Percentiles rank a stretch among this genome's conserved stretches.
These are phyloP conservation scores for Drosophila kambysellisi DNA, from an alignment of 2,888 invertebrate species.

Conservation along the genomic window DNA sequence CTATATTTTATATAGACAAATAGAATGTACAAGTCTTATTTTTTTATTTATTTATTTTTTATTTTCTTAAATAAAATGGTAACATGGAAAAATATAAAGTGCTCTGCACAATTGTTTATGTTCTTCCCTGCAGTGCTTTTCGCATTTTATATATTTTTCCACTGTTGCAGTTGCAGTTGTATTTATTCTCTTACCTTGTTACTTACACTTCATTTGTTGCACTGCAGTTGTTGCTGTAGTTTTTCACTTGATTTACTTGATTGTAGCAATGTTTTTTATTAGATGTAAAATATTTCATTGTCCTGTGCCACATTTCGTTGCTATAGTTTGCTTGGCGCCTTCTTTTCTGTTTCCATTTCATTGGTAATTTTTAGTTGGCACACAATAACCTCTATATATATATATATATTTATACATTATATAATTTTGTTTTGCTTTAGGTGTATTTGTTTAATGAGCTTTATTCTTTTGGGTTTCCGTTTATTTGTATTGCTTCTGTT, in stretches of 20 bases:
- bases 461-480: conserved; percentile 33
- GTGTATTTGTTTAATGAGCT: conserved; percentile 46
- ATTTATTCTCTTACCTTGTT: conserved; percentile 19
- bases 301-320: conserved; percentile 19
- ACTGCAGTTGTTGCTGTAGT: conserved; percentile 38
- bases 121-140: neutral
- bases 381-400: conserved; percentile 61
- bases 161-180: conserved; percentile 3
- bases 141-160: neutral
- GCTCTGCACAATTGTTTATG: neutral
- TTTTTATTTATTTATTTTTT: neutral
- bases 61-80: neutral
- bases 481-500: conserved; percentile 47
- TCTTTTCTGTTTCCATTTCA: conserved; percentile 39
- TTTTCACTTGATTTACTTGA: conserved; percentile 72
- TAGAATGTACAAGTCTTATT: neutral
- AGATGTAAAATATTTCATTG: conserved; percentile 59
- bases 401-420: neutral
- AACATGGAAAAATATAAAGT: neutral
- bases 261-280: conserved; percentile 70
- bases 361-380: conserved; percentile 43
- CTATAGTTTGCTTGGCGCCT: neutral
- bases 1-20: neutral
- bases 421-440: conserved; percentile 23
- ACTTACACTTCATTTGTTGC: conserved; percentile 7